These are phyloP conservation scores for Mesorhabditis belari DNA, from an alignment of 2,888 invertebrate species.

Conservation along the genomic window DNA sequence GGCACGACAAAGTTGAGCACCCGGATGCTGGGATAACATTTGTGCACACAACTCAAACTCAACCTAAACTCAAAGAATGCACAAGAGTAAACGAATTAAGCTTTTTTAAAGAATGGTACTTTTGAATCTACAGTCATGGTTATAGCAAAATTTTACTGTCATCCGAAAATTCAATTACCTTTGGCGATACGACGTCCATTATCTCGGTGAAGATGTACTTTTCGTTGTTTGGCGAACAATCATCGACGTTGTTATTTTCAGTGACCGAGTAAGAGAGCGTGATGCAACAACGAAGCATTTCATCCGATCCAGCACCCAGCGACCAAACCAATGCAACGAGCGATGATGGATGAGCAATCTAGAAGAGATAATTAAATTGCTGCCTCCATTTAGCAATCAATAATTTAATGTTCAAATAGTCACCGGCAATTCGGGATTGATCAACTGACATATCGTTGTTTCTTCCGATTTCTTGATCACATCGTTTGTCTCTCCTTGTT, in stretches of 20 bases:
- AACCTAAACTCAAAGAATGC: conserved; percentile 23
- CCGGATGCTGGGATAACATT: conserved; percentile 47
- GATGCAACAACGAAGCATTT: neutral
- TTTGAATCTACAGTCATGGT: neutral
- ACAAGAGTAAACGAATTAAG: neutral
- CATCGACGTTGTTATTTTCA: neutral
- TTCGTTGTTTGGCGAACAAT: neutral
- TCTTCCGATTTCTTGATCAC: neutral
- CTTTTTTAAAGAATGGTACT: conserved; percentile 2
- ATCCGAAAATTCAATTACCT: too few relatives aligned
- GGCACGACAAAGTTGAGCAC: conserved; percentile 45
- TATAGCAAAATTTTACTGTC: conserved; percentile 1
- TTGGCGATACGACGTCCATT: conserved; percentile 27
- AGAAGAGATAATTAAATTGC: too few relatives aligned
- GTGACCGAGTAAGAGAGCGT: neutral
- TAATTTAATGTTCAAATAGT: neutral
- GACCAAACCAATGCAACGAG: neutral
- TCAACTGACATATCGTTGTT: neutral
- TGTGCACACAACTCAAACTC: conserved; percentile 49
- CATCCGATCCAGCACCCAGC: neutral
- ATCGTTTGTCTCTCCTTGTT: neutral
- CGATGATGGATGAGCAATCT: neutral
- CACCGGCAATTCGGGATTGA: neutral
- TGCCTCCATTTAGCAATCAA: neutral
- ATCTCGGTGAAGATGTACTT: conserved; percentile 29